Evolutionary conservation across 2,113 vertebrate species (phyloP), one percentile per base, ranked within the genome.

Genomic region (Brienomyrus longianalis): DNA sequence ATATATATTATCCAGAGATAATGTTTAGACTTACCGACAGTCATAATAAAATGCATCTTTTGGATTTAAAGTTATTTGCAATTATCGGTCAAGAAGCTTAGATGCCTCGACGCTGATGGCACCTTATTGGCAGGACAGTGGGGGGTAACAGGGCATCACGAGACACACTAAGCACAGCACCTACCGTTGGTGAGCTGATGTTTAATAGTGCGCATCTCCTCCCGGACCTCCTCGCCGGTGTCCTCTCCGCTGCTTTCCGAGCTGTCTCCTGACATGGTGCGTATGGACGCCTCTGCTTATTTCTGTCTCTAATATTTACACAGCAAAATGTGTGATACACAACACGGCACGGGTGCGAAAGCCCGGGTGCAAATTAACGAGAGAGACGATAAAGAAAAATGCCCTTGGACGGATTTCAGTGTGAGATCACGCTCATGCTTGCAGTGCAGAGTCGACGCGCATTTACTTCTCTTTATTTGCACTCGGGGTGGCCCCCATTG

Each of bases 121-220:
- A 21, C 10, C 9, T 47, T 23, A 39, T 39, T 1, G n/a, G 8
- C 45, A 11, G 19, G 21, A 9, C 80, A 23, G 23, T 3, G 45
- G 7, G 17, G 83, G 45, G 5, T 19, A 80, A 80, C 43, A 39
- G 35, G 74, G 74, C 74, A 43, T 17, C 31, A 10, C 5, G 15
- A 84, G 45, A 23, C 9, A 2, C 35, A n/a, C 83, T 88, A n/a
- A 87, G 23, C 19, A 47, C 10, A 50, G 62, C 17, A 94, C 95
- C 92, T 93, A 96, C 96, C 96, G 92, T 95, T 96, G 27, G 96
- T 96, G 92, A 96, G 96, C 21, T 95, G 93, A 89, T 95, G 96
- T 93, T 96, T 95, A 93, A 96, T 95, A 43, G 96, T 96, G 21
- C 94, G 94, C 90, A 92, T 93, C 90, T 92, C 94, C 87, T 94